Base-by-base conservation (phyloP, 2,113 vertebrate species). In the Uria lomvia region DNA sequence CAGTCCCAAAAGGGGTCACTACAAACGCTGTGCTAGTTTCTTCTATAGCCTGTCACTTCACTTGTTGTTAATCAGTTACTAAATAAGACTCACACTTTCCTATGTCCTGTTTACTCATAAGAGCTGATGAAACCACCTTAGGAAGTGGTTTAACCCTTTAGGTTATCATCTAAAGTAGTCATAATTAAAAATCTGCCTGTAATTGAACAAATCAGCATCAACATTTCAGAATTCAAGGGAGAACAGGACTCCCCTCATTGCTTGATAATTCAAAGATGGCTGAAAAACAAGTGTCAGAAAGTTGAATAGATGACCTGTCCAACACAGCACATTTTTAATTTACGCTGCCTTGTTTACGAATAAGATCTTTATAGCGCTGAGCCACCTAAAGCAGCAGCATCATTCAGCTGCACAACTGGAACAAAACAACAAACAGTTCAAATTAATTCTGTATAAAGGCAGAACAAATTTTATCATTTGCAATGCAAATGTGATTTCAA, bases 401-500 rank as follows among this genome's bases (percentile, higher is more conserved):
- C 90, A 94, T 96, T 96, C 92, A 92, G 93, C 75, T 19, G 68
- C 70, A 94, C 94, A 95, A 91, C 62, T 62, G 81, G 95, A 96
- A 97, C 94, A 97, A 93, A 73, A 96, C 96, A 83, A 92, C 92
- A 68, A 93, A 77, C 95, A 67, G 60, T 26, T 85, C 89, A 24
- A 91, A 97, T 96, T 92, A 96, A 97, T 94, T 97, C 93, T 59
- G 20, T 27, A 60, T n/a, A 96, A 92, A 97, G 66, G 85, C 94
- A 78, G 95, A 97, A 97, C 96, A 96, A 97, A 97, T 95, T 67
- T 62, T 65, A 17, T 65, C 78, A 82, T 97, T 96, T 98, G 96
- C 96, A 97, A 97, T 96, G 95, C 93, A 97, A 94, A 98, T 96
- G 32, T 5, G 53, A 94, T 96, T 96, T 95, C 96, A 95, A 80